Percentiles rank a stretch among this genome's conserved stretches.
Conservation (phyloP, 2,888 invertebrate genomes). For the Pocota personata region DNA sequence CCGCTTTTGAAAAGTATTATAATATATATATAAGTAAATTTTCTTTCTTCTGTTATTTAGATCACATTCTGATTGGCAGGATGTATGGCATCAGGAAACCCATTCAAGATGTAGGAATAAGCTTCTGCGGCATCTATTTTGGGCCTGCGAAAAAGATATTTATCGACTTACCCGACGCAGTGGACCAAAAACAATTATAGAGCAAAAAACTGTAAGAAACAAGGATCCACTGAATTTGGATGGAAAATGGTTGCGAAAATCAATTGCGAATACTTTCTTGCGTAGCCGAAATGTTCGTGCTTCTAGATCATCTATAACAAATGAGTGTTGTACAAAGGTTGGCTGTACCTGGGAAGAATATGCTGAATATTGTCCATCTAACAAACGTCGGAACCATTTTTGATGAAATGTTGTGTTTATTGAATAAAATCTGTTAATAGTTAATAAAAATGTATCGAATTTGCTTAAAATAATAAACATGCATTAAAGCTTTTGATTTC, state of each 20-base stretch:
- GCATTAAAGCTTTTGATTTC: background rate
- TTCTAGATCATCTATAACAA: conserved; percentile 83
- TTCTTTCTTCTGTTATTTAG: conserved; percentile 77
- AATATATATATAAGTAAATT: background rate
- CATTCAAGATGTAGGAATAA: conserved; percentile 85
- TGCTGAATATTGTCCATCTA: conserved; percentile 86
- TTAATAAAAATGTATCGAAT: background rate
- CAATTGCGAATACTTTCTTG: conserved; percentile 6
- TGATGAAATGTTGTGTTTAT: conserved; percentile 23
- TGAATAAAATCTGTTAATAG: background rate
- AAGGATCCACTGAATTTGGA: background rate
- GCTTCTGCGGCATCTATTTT: conserved; percentile 84
- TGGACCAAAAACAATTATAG: conserved; percentile 75
- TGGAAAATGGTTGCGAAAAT: conserved; percentile 4
- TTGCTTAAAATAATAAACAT: background rate
- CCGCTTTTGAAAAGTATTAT: too few relatives aligned
- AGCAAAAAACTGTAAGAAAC: conserved; percentile 54
- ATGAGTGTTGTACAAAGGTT: conserved; percentile 85
- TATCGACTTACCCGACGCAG: conserved; percentile 84
- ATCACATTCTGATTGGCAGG: conserved; percentile 85
- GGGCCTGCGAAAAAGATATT: conserved; percentile 87
- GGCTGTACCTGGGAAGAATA: conserved; percentile 87
- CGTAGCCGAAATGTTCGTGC: conserved; percentile 2
- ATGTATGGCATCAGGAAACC: conserved; percentile 85
- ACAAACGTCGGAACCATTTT: conserved; percentile 83